Evolutionary conservation across 2,888 invertebrate genomes (phyloP), one percentile per base, ranked within the genome.

Genomic region (Poecilobothrus nobilitatus): DNA sequence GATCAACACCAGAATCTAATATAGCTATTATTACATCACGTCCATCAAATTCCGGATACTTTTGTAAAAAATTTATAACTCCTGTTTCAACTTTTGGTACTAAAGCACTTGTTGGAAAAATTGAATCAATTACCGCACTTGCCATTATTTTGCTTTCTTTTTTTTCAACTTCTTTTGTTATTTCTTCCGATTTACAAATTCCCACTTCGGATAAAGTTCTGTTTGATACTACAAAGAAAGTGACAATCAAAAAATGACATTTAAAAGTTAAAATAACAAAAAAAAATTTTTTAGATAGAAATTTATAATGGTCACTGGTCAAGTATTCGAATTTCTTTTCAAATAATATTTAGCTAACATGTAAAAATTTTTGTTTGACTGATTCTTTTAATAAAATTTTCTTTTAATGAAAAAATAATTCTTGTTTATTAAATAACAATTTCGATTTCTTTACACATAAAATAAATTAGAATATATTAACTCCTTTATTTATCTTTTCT

Each of bases 1-100:
- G 97, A 85, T 99, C 98, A 68, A 99, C 94, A 10, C 98, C 98
- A 4, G 97, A 97, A 84, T 99, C 99, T 75, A 98, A 90, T 80
- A 99, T 92, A 64, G 97, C 98, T 79, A 99, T 96, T 73, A 92
- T 84, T 67, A 94, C 90, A 76, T 90, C 92, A 77, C 94, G 87
- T 63, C 98, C 98, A 86, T 99, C 96, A 80, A 90, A 95, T 68
- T 88, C 86, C 0, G 95, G 92, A 84, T 94, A 89, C 84, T 95
- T 96, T 75, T 86, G 88, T 71, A 96, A 81, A 84, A 97, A 97
- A 72, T 90, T 89, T 65, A 88, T 84, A 12, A 95, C 94, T 71
- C 93, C 94, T 37, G 97, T 97, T 84, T 97, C 97, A 83, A 91
- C 92, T 85, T 97, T 97, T 66, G 97, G 97, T 78, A 94, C 85